A percentile compares a stretch with the other conserved stretches of the same genome.
Conservation (phyloP, 2,888 invertebrate genomes). For the Criorhina ranunculi region DNA sequence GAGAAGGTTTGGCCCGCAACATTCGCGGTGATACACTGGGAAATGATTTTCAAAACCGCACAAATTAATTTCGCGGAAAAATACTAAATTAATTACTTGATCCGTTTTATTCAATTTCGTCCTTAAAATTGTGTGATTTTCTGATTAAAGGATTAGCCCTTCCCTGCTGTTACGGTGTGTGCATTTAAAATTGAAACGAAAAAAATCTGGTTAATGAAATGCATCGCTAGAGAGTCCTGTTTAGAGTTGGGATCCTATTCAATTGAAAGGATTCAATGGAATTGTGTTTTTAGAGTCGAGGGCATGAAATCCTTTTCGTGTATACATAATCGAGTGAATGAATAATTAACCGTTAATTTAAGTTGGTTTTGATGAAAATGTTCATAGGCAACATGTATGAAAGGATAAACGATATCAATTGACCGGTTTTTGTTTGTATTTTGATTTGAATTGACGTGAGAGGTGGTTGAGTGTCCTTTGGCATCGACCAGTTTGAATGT, state of each 20-base stretch:
- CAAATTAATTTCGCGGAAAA: slow-evolving; percentile 70
- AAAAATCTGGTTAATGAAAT: slow-evolving; percentile 10
- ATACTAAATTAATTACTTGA: slow-evolving; percentile 72
- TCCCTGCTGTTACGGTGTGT: not conserved
- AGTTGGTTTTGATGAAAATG: slow-evolving; percentile 47
- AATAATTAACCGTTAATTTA: slow-evolving; percentile 59
- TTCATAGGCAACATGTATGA: slow-evolving; percentile 8
- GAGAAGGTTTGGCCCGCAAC: not conserved
- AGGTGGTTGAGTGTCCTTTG: too few species aligned
- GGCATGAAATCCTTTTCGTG: slow-evolving; percentile 20
- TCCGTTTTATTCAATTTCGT: slow-evolving; percentile 61
- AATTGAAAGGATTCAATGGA: not conserved
- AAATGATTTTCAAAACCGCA: slow-evolving; percentile 38
- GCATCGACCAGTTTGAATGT: too few species aligned
- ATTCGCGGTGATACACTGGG: not conserved
- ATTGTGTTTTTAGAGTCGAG: not conserved
- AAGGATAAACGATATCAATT: slow-evolving; percentile 11
- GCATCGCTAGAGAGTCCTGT: not conserved
- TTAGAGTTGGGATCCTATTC: not conserved
- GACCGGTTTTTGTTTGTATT: not conserved
- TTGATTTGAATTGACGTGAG: too few species aligned
- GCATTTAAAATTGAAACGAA: slow-evolving; percentile 5
- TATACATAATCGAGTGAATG: slow-evolving; percentile 26
- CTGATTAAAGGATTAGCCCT: slow-evolving; percentile 55
- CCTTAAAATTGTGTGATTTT: slow-evolving; percentile 54